phyloP scores from a whole-genome alignment of 2,113 vertebrate genomes.

The Ptilonorhynchus violaceus region DNA sequence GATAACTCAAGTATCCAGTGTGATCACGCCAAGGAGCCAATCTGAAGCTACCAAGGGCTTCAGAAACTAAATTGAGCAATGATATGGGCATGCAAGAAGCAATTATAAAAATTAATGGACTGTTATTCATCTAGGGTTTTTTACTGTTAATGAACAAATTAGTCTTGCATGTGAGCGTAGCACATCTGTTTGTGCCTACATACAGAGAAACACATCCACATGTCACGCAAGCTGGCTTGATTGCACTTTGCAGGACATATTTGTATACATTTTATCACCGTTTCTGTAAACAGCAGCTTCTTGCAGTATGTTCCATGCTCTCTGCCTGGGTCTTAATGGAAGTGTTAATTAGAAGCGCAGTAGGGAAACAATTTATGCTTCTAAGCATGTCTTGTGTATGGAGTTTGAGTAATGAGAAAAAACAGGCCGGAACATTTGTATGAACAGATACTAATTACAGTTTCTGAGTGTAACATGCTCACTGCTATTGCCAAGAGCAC shows the following conservation, averaged over 20 bases:
- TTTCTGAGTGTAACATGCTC: neutral
- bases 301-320: conserved; percentile 46
- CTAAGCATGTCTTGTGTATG: conserved; percentile 28
- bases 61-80: neutral
- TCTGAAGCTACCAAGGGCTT: neutral
- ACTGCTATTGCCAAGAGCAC: neutral
- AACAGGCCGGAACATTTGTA: conserved; percentile 37
- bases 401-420: conserved; percentile 60
- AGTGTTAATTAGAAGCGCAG: conserved; percentile 59
- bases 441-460: conserved; percentile 30
- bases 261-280: conserved; percentile 50
- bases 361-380: conserved; percentile 55
- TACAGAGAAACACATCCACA: conserved; percentile 36
- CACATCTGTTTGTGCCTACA: conserved; percentile 45
- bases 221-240: conserved; percentile 39
- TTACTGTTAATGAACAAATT: conserved; percentile 49
- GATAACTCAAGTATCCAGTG: neutral
- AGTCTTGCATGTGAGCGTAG: conserved; percentile 26
- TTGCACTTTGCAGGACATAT: conserved; percentile 52
- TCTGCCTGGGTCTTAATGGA: conserved; percentile 48
- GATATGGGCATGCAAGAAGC: neutral
- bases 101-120: conserved; percentile 56
- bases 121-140: neutral
- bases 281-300: conserved; percentile 56
- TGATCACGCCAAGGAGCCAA: neutral